Evolutionary conservation across 2,888 invertebrate species (phyloP), one percentile per base, ranked within the genome.

Genomic region (Drosophila robusta): DNA sequence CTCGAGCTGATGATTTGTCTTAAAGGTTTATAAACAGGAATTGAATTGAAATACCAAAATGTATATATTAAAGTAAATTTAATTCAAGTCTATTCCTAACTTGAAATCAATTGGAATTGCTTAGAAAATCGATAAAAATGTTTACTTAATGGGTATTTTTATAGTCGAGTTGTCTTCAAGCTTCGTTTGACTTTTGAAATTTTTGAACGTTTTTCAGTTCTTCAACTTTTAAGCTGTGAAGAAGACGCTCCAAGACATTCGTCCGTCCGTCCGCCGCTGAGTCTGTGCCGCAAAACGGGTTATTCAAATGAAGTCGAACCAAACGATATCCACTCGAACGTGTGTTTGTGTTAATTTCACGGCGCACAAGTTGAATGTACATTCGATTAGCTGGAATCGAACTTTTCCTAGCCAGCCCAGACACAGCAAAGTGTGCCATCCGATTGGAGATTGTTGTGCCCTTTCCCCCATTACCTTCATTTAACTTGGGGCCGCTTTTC

Each of bases 281-380:
- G 74, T 80, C 78, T 70, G 74, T 69, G 75, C 65, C 60, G 51
- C 73, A 79, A 89, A 89, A 89, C 89, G 66, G 74, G 87, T 87
- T 87, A 88, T 87, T 89, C 82, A 89, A 87, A 87, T 80, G 74
- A 73, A 71, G 70, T 69, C 64, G 60, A 60, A 57, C 65, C 67
- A 54, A 76, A 47, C 42, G 39, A 57, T 55, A 64, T 51, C 77
- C 50, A 71, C 46, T 65, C 54, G 54, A 77, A 67, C 56, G 73
- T 67, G 51, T 47, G 56, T 45, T 51, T 52, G 73, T 76, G 55
- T 78, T 62, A 60, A 78, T 75, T 70, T 74, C 46, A 54, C 47
- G 63, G 46, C 51, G 18, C 56, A 44, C 70, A 45, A 65, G 70
- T 60, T 71, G 71, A 67, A 72, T 72, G 69, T 73, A 63, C 67